phyloP scores from a whole-genome alignment of 2,888 invertebrate species.

The Hypomecis atomaria region DNA sequence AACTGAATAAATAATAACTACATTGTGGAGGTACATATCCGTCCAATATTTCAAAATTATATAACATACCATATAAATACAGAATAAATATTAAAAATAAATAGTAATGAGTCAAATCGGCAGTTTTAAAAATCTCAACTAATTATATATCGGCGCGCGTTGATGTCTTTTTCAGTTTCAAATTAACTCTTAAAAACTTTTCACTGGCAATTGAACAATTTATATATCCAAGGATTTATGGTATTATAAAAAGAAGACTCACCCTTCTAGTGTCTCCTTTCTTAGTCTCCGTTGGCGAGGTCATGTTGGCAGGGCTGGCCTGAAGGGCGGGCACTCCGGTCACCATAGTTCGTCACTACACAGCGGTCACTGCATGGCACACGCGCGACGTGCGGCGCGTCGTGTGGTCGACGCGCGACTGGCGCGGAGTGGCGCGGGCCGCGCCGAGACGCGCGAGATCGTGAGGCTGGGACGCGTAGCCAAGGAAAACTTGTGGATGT shows the following conservation, averaged over 20 bases:
- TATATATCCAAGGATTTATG: constrained; percentile 1
- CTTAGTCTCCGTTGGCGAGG: constrained; percentile 65
- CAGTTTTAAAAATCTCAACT: neutral
- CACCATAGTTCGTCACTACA: constrained; percentile 65
- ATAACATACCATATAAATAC: too few relatives aligned
- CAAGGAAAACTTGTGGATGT: constrained; percentile 29
- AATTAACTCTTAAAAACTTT: neutral
- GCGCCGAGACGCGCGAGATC: constrained; percentile 30
- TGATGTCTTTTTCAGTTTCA: constrained; percentile 53
- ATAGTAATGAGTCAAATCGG: too few relatives aligned
- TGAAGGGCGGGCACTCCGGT: constrained; percentile 71
- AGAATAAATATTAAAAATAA: too few relatives aligned
- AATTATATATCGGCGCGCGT: constrained; percentile 46
- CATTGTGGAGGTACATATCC: too few relatives aligned
- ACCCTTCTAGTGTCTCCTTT: constrained; percentile 77
- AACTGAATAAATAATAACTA: neutral
- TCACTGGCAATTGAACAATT: neutral
- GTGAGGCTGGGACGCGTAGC: constrained; percentile 30
- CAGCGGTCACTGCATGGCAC: constrained; percentile 56
- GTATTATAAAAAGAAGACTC: constrained; percentile 45
- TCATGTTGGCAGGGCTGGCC: constrained; percentile 63
- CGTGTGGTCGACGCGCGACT: constrained; percentile 73
- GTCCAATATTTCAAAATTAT: too few relatives aligned
- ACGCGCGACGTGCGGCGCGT: constrained; percentile 57
- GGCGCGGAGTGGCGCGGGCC: constrained; percentile 49